Evolutionary conservation across 2,797 vertebrate species (phyloP).

Genomic region (Sebastes diaconus): DNA sequence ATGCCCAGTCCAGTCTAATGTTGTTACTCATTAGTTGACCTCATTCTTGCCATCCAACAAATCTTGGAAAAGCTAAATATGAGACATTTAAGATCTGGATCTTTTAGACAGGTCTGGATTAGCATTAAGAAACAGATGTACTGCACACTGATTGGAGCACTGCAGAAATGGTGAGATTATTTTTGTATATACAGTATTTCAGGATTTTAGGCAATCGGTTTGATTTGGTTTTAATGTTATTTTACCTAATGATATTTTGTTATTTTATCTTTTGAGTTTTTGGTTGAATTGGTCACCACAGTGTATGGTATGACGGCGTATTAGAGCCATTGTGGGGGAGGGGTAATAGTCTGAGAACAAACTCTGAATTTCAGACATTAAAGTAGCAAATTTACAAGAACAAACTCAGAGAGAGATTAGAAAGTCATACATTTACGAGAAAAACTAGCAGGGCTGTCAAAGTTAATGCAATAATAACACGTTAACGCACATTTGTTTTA

Average conservation of each 20-base stretch:
- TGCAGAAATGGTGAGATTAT: conserved; percentile 36
- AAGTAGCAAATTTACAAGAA: too few relatives aligned
- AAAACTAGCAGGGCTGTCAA: too few relatives aligned
- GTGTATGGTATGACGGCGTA: background rate
- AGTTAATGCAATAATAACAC: too few relatives aligned
- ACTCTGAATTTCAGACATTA: too few relatives aligned
- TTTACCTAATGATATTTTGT: conserved; percentile 35
- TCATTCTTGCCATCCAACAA: background rate
- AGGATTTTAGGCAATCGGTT: conserved; percentile 44
- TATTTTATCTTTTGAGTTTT: conserved; percentile 3
- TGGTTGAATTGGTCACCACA: conserved; percentile 22
- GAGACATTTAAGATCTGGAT: background rate
- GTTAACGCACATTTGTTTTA: too few relatives aligned
- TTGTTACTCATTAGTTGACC: background rate
- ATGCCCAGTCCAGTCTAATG: background rate
- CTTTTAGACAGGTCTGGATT: background rate
- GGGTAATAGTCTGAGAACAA: background rate
- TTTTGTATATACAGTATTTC: conserved; percentile 49
- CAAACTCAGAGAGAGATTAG: background rate
- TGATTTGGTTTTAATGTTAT: conserved; percentile 54
- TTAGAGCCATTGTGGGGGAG: background rate
- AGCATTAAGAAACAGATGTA: background rate
- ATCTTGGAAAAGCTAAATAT: background rate
- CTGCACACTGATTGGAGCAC: conserved; percentile 32
- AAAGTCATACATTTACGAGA: too few relatives aligned